phyloP scores from a whole-genome alignment of 92 coral and sea anemone genomes.

The Actinostola sp. region DNA sequence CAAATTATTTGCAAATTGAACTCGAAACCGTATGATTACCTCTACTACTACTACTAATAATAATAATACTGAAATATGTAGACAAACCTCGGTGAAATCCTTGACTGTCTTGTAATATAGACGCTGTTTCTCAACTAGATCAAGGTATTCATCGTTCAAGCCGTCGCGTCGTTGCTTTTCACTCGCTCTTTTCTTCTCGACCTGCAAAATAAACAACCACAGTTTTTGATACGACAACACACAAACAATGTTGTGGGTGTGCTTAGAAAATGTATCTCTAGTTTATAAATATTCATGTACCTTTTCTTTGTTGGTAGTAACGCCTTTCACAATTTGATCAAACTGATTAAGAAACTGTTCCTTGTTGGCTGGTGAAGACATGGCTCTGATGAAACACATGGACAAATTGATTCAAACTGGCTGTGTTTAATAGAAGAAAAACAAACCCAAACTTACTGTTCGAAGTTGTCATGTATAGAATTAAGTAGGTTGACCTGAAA shows the following conservation, averaged over 20 bases:
- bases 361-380: constrained; percentile 94
- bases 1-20: too few species aligned
- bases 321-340: constrained; percentile 91
- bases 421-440: background rate
- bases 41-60: too few species aligned
- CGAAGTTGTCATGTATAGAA: constrained; percentile 95
- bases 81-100: constrained; percentile 92
- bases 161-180: constrained; percentile 92
- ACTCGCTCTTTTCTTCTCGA: constrained; percentile 80
- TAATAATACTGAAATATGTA: too few species aligned
- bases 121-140: constrained; percentile 91
- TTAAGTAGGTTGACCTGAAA: constrained; percentile 86
- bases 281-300: constrained; percentile 25
- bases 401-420: background rate
- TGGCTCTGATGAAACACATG: constrained; percentile 75
- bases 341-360: constrained; percentile 95
- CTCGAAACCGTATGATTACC: too few species aligned
- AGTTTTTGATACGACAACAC: too few species aligned
- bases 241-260: too few species aligned
- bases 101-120: constrained; percentile 94
- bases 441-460: constrained; percentile 74
- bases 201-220: constrained; percentile 40
- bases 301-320: constrained; percentile 87
- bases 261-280: background rate
- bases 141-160: constrained; percentile 86